phyloP scores from a whole-genome alignment of 2,113 vertebrate species.

The Antigone vipio region DNA sequence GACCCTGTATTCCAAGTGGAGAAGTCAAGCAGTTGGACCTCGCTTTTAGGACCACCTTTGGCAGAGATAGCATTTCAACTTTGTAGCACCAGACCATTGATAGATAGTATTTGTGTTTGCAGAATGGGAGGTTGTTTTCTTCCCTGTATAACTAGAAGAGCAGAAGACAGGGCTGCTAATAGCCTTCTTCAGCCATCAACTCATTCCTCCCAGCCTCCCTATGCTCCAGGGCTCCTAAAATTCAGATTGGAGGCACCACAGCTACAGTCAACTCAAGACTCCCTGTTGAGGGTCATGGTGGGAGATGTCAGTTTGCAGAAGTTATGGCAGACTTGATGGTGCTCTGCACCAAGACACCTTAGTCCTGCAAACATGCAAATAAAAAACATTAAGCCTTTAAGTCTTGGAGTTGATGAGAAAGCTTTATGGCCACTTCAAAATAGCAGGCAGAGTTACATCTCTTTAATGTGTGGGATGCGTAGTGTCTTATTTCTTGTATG shows the following conservation, averaged over 20 bases:
- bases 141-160: neutral
- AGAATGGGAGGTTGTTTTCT: neutral
- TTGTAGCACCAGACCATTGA: neutral
- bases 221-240: neutral
- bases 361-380: neutral
- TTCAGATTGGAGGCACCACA: neutral
- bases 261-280: neutral
- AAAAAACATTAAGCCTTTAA: neutral
- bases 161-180: neutral
- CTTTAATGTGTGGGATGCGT: conserved; percentile 36
- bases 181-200: neutral
- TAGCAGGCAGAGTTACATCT: neutral
- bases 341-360: neutral
- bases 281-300: neutral
- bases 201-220: neutral
- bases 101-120: neutral
- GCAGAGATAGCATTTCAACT: neutral
- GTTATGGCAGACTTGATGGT: fast-evolving
- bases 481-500: conserved; percentile 39
- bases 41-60: neutral
- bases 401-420: neutral
- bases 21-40: neutral
- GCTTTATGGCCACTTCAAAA: neutral
- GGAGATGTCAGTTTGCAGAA: neutral
- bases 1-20: neutral